phyloP scores from a whole-genome alignment of 2,113 vertebrate genomes.

The Hippoglossus stenolepis region DNA sequence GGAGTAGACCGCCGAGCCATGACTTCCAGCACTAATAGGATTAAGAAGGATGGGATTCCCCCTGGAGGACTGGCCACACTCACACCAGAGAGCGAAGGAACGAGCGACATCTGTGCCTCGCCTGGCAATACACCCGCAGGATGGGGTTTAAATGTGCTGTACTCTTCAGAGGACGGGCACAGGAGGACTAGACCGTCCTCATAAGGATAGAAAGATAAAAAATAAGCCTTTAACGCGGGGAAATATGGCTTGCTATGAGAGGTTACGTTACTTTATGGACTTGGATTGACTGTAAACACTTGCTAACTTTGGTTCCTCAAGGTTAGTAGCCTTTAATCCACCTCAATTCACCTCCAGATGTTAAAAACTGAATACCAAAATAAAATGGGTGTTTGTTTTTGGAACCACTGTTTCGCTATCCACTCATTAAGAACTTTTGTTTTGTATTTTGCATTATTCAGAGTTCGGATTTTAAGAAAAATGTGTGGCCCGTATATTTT shows the following conservation, averaged over 20 bases:
- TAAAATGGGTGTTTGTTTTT: no score
- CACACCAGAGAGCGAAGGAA: slow-evolving; percentile 69
- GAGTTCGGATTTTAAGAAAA: no score
- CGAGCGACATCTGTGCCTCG: slow-evolving; percentile 59
- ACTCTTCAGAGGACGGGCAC: neutral
- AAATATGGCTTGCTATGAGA: neutral
- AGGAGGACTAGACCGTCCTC: slow-evolving; percentile 3
- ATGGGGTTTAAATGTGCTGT: slow-evolving; percentile 42
- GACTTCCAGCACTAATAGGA: slow-evolving; percentile 78
- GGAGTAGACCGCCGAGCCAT: slow-evolving; percentile 60
- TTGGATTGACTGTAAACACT: neutral
- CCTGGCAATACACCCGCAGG: slow-evolving; percentile 66
- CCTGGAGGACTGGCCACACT: slow-evolving; percentile 72
- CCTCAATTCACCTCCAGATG: no score
- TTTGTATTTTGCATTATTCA: no score
- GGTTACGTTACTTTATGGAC: neutral
- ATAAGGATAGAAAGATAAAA: slow-evolving; percentile 1
- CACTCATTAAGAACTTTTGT: neutral
- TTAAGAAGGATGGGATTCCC: slow-evolving; percentile 77
- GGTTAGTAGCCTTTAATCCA: neutral
- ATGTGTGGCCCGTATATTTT: no score
- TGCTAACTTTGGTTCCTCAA: neutral
- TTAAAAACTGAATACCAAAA: no score
- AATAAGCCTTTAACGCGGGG: neutral
- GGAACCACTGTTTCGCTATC: no score